Evolutionary conservation across 2,113 vertebrate species (phyloP).

Genomic region (Bubo scandiacus): DNA sequence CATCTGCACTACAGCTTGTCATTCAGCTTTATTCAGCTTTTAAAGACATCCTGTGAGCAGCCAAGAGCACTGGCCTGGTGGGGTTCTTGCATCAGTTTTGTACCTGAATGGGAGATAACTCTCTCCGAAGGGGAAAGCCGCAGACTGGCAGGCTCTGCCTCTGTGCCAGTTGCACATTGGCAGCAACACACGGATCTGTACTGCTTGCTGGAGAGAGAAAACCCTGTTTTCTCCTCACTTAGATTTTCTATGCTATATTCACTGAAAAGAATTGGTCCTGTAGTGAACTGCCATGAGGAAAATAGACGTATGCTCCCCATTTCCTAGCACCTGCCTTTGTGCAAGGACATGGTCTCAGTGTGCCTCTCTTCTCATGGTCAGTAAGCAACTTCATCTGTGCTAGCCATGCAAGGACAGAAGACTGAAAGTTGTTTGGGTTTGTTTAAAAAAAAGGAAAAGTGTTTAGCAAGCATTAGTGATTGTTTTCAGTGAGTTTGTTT

Average conservation of each 20-base stretch:
- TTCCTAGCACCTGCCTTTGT: background rate
- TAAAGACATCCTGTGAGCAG: background rate
- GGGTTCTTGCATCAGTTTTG: background rate
- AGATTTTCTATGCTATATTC: background rate
- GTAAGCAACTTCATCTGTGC: background rate
- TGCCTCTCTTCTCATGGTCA: background rate
- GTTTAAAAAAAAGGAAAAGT: background rate
- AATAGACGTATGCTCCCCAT: fast-evolving
- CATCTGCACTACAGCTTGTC: conserved; percentile 47
- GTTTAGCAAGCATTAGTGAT: background rate
- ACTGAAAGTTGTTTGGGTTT: background rate
- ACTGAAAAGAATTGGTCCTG: background rate
- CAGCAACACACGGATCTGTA: background rate
- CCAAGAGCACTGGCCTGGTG: background rate
- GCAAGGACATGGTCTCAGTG: background rate
- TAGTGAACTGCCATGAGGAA: background rate
- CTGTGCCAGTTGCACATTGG: background rate
- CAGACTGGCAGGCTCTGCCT: background rate
- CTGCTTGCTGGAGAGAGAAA: background rate
- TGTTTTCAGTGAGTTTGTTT: background rate
- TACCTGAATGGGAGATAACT: background rate
- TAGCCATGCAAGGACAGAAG: background rate
- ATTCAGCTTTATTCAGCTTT: background rate
- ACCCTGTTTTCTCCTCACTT: background rate
- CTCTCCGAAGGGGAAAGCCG: background rate